Conservation (phyloP, 1,140 invertebrate species). For the Olivierus martensii region DNA sequence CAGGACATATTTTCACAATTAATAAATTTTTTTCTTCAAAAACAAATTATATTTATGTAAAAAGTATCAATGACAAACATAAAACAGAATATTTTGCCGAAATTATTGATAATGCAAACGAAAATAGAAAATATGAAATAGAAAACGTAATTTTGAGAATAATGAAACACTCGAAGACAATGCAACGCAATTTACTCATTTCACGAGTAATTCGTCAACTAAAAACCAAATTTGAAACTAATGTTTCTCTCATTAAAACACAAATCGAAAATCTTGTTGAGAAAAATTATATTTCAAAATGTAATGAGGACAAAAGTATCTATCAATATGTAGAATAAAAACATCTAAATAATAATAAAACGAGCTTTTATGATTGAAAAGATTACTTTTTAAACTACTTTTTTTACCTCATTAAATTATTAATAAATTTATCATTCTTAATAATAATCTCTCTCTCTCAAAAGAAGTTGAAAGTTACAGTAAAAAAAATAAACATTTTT, state of each 20-base stretch:
- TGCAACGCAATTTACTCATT: constrained; percentile 88
- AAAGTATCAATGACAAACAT: constrained; percentile 66
- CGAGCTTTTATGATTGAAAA: no score
- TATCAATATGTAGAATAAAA: background rate
- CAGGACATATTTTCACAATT: constrained; percentile 78
- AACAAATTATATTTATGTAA: constrained; percentile 62
- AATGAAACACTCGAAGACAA: constrained; percentile 94
- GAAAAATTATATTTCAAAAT: constrained; percentile 91
- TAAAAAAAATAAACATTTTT: no score
- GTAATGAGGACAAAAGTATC: constrained; percentile 65
- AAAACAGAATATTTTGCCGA: no score
- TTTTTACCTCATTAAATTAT: no score
- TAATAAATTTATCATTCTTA: no score
- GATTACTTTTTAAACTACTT: no score
- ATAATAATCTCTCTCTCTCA: no score
- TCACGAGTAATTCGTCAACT: constrained; percentile 94
- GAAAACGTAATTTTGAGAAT: constrained; percentile 98
- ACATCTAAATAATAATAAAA: no score
- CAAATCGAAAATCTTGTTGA: constrained; percentile 98
- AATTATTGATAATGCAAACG: constrained; percentile 88
- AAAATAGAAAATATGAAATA: constrained; percentile 98
- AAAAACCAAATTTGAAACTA: constrained; percentile 87
- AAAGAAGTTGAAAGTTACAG: no score
- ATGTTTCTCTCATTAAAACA: constrained; percentile 95
- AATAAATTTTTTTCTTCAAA: constrained; percentile 98